phyloP scores from a whole-genome alignment of 1,140 invertebrate species.

The Proctacanthus coquilletti region DNA sequence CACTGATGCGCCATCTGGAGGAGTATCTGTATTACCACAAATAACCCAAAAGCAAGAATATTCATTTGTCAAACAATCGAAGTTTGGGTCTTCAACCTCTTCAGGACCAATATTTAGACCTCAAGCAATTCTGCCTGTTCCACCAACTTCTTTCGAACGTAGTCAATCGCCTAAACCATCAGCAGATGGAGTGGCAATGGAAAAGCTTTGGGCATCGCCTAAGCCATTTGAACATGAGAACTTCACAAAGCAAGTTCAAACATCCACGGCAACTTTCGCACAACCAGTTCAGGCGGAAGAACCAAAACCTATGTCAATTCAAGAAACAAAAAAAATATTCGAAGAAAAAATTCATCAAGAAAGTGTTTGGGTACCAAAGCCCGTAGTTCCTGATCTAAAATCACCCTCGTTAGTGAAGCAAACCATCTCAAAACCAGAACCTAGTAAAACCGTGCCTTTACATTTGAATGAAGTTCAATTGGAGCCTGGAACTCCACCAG shows the following conservation, averaged over 20 bases:
- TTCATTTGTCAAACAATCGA: slow-evolving; percentile 17
- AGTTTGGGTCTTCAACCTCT: slow-evolving; percentile 16
- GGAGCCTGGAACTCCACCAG: slow-evolving; percentile 45
- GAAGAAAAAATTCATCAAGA: slow-evolving; percentile 27
- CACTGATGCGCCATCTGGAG: slow-evolving; percentile 43
- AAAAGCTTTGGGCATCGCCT: slow-evolving; percentile 40
- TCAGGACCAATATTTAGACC: slow-evolving; percentile 26
- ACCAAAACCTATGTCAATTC: no score
- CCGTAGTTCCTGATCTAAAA: slow-evolving; percentile 31
- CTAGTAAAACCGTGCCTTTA: slow-evolving; percentile 21
- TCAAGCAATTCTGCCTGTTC: slow-evolving; percentile 20
- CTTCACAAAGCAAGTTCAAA: slow-evolving; percentile 7
- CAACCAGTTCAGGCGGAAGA: slow-evolving; percentile 1
- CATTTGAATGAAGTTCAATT: slow-evolving; percentile 31
- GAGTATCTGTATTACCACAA: slow-evolving; percentile 30
- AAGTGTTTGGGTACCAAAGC: slow-evolving; percentile 21
- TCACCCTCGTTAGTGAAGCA: slow-evolving; percentile 36
- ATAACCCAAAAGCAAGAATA: slow-evolving; percentile 19
- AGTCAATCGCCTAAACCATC: slow-evolving; percentile 34
- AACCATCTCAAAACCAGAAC: slow-evolving; percentile 29
- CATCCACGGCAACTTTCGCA: slow-evolving; percentile 14
- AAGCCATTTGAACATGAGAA: slow-evolving; percentile 11
- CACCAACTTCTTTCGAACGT: slow-evolving; percentile 17
- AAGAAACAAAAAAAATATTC: slow-evolving; percentile 28
- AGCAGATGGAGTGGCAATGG: slow-evolving; percentile 42